These are phyloP conservation scores for Eulemur rubriventer DNA, from an alignment of 2,797 vertebrate genomes.

Conservation along the genomic window DNA sequence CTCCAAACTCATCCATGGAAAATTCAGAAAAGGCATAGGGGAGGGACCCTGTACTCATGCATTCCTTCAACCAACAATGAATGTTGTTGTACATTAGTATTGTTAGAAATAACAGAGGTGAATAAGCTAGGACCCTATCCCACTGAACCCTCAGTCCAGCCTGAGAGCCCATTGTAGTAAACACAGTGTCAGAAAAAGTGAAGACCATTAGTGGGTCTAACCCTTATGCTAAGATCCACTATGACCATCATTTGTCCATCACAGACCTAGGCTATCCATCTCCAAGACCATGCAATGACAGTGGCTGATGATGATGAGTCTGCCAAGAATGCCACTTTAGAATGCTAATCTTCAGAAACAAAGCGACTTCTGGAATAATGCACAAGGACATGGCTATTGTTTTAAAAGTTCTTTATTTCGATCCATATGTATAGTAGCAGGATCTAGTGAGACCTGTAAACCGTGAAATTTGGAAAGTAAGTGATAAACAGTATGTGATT, in stretches of 20 bases:
- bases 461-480: background rate
- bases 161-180: background rate
- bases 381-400: background rate
- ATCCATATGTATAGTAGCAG: background rate
- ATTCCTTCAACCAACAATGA: background rate
- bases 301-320: background rate
- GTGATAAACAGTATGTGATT: constrained; percentile 39
- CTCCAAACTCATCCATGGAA: background rate
- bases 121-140: background rate
- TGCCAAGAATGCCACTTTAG: background rate
- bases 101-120: background rate
- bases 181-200: background rate
- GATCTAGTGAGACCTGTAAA: constrained; percentile 17
- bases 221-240: background rate
- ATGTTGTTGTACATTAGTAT: background rate
- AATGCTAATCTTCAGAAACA: constrained; percentile 2
- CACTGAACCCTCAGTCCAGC: background rate
- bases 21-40: background rate
- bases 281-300: background rate
- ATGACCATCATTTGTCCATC: background rate
- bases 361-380: background rate
- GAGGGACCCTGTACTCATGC: background rate
- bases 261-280: background rate
- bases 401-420: background rate
- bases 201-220: background rate